These are phyloP conservation scores for Cerastis rubricosa DNA, from an alignment of 2,888 invertebrate genomes.

Conservation along the genomic window DNA sequence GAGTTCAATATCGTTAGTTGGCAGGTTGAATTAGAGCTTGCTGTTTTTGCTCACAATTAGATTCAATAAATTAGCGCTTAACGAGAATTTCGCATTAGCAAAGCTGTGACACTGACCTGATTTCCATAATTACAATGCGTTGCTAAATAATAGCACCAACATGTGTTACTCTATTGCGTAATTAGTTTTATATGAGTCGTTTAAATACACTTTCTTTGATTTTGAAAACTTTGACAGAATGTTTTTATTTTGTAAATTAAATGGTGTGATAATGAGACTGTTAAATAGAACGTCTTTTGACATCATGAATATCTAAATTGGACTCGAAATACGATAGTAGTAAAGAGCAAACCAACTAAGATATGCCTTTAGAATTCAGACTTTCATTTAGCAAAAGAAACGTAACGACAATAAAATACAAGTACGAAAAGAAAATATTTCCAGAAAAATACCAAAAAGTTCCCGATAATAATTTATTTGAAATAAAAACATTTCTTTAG, in stretches of 20 bases:
- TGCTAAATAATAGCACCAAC: slow-evolving; percentile 6
- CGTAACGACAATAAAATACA: slow-evolving; percentile 1
- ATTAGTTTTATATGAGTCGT: background rate
- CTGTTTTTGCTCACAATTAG: slow-evolving; percentile 39
- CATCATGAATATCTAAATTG: background rate
- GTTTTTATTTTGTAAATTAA: background rate
- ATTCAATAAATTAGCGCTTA: slow-evolving; percentile 33
- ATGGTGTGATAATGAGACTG: background rate
- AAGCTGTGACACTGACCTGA: slow-evolving; percentile 17
- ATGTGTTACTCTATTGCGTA: background rate
- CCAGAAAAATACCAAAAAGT: slow-evolving; percentile 18
- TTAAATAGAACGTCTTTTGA: background rate
- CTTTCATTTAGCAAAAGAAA: background rate
- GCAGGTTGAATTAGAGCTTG: slow-evolving; percentile 24
- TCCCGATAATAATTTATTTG: slow-evolving; percentile 16
- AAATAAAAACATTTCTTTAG: slow-evolving; percentile 42
- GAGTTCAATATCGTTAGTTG: slow-evolving; percentile 20
- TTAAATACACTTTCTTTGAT: background rate
- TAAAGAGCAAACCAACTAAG: background rate
- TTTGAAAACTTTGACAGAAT: background rate
- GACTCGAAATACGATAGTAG: background rate
- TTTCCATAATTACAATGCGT: slow-evolving; percentile 23
- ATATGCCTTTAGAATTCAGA: background rate
- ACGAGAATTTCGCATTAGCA: slow-evolving; percentile 26
- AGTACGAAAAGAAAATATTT: slow-evolving; percentile 4